phyloP scores from a whole-genome alignment of 2,113 vertebrate genomes.

The Platichthys stellatus region DNA sequence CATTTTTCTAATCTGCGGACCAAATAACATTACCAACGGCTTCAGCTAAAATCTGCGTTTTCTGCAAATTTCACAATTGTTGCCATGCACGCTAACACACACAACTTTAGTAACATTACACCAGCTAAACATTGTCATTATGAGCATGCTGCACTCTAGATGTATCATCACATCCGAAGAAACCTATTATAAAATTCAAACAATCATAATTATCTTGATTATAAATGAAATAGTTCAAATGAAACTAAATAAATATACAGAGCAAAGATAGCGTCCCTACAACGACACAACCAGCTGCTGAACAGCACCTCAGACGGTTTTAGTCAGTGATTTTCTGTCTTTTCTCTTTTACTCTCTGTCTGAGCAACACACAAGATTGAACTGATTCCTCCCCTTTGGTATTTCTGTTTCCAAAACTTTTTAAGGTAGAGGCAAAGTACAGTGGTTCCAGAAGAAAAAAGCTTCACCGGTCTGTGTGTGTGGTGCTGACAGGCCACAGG shows the following conservation, averaged over 20 bases:
- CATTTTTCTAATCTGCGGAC: too few species aligned
- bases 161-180: too few species aligned
- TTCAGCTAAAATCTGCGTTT: too few species aligned
- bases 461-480: constrained; percentile 25
- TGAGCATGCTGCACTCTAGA: too few species aligned
- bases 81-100: too few species aligned
- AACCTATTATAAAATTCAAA: too few species aligned
- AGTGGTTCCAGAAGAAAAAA: constrained; percentile 19
- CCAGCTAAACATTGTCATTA: too few species aligned
- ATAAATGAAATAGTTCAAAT: background rate
- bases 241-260: background rate
- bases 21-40: too few species aligned
- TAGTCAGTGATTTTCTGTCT: constrained; percentile 40
- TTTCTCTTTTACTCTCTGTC: constrained; percentile 29
- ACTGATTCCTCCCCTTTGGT: constrained; percentile 15
- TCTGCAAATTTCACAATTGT: too few species aligned
- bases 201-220: too few species aligned
- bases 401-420: constrained; percentile 42
- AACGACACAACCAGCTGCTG: constrained; percentile 23
- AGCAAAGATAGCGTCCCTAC: background rate
- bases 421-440: constrained; percentile 32
- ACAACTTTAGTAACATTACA: too few species aligned
- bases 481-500: constrained; percentile 46
- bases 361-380: constrained; percentile 39
- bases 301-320: constrained; percentile 1